Evolutionary conservation across 30 jellyfish, hydroid and myxozoan genomes (phyloP).

Genomic region (Turritopsis dohrnii): DNA sequence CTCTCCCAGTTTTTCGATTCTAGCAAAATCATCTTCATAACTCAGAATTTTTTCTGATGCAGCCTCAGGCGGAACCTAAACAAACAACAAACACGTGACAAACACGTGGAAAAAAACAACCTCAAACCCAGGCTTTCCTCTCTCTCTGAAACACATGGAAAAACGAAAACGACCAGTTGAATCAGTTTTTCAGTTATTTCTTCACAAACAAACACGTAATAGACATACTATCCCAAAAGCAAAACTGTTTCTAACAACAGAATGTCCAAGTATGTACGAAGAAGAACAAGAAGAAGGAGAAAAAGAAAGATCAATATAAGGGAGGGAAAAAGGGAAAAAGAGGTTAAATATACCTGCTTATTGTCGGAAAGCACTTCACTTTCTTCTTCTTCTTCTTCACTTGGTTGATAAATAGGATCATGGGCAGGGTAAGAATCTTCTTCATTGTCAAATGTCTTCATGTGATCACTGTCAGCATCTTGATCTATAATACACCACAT

Average conservation of each 20-base stretch:
- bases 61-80: neutral
- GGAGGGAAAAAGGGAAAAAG: neutral
- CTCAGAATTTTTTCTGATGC: neutral
- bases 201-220: no score
- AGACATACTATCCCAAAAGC: no score
- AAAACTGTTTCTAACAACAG: no score
- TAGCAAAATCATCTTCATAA: neutral
- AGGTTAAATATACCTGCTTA: neutral
- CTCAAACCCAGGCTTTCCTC: no score
- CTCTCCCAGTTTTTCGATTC: neutral
- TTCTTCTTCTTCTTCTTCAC: neutral
- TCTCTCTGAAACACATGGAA: no score
- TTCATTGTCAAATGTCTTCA: neutral
- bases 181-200: no score
- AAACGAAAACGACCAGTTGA: no score
- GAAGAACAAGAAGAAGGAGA: no score
- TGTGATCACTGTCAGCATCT: neutral
- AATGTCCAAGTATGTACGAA: no score
- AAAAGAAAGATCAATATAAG: no score
- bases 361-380: neutral
- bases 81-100: neutral
- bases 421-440: neutral
- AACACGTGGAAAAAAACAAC: neutral
- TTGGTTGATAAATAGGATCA: slow-evolving; percentile 13
- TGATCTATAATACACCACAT: neutral